Conservation (phyloP, 2,113 vertebrate species). For the Mionectes macconnelli region DNA sequence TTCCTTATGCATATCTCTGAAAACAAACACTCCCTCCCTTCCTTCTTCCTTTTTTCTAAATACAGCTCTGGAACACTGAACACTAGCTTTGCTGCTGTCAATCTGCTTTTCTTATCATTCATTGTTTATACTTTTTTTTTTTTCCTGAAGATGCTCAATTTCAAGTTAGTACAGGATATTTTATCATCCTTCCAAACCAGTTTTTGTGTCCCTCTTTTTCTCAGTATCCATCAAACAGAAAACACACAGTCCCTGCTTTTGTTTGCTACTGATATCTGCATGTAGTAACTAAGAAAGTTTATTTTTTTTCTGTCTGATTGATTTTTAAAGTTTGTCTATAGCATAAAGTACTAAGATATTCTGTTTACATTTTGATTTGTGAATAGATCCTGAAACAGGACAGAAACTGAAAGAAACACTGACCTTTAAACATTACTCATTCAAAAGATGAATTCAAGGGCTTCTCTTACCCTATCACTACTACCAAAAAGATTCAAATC, state of each 20-base stretch:
- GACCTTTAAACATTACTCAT: neutral
- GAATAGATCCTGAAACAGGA: neutral
- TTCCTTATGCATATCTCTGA: neutral
- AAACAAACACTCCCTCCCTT: neutral
- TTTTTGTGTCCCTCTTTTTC: neutral
- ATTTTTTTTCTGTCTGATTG: neutral
- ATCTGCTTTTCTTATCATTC: neutral
- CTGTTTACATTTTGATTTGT: neutral
- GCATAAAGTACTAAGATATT: neutral
- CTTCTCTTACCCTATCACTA: neutral
- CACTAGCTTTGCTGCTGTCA: neutral
- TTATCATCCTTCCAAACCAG: neutral
- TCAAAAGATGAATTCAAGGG: neutral
- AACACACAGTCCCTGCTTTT: neutral
- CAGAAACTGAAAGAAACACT: neutral
- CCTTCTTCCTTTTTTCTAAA: neutral
- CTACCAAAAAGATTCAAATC: neutral
- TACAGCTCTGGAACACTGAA: neutral
- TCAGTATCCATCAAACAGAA: neutral
- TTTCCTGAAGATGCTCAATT: neutral
- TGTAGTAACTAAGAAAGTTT: neutral
- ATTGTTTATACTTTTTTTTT: neutral
- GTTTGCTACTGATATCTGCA: neutral
- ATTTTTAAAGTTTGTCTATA: neutral
- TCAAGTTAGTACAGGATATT: neutral